Conservation (phyloP, 2,797 vertebrate species). For the Antennarius maculatus region DNA sequence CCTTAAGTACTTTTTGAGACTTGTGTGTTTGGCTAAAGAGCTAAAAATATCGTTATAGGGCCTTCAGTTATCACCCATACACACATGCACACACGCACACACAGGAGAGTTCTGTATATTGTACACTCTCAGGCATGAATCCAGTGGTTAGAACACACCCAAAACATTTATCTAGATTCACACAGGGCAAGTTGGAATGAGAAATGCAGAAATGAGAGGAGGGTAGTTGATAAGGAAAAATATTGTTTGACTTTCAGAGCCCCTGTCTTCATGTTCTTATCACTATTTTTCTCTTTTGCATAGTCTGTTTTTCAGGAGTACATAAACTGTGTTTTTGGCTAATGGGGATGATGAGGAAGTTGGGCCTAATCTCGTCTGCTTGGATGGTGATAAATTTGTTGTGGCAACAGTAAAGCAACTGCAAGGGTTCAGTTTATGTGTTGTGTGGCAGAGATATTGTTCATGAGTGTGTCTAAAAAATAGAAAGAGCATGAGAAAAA, state of each 20-base stretch:
- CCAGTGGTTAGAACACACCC: conserved; percentile 40
- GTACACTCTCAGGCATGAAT: conserved; percentile 39
- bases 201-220: conserved; percentile 42
- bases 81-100: background rate
- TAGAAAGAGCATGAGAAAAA: conserved; percentile 34
- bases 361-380: conserved; percentile 48
- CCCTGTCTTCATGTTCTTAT: conserved; percentile 10
- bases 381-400: conserved; percentile 62
- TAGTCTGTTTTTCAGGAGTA: conserved; percentile 22
- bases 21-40: conserved; percentile 47
- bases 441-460: conserved; percentile 17
- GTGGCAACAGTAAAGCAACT: conserved; percentile 56
- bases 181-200: conserved; percentile 22
- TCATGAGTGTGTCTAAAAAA: conserved; percentile 28
- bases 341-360: conserved; percentile 43
- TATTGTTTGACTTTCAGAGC: conserved; percentile 59
- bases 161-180: conserved; percentile 15
- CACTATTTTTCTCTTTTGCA: conserved; percentile 14
- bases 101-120: background rate
- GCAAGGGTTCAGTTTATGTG: conserved; percentile 26
- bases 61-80: background rate
- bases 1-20: conserved; percentile 40
- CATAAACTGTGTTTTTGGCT: conserved; percentile 26
- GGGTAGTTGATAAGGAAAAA: conserved; percentile 49
- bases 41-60: conserved; percentile 51